phyloP scores from a whole-genome alignment of 2,113 vertebrate species.

The Oriolus oriolus region DNA sequence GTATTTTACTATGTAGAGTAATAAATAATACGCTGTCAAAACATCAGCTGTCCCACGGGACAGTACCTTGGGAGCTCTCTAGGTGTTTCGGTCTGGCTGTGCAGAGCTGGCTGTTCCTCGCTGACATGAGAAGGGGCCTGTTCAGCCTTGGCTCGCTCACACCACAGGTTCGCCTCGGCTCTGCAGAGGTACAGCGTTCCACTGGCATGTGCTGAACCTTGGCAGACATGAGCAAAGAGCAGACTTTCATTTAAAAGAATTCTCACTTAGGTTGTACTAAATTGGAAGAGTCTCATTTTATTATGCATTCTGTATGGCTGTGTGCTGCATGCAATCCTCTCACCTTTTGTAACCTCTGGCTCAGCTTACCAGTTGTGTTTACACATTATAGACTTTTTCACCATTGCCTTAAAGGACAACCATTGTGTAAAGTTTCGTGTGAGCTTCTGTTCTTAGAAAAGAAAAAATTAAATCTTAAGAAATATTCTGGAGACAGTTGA shows the following conservation, averaged over 20 bases:
- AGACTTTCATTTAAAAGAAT: background rate
- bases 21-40: background rate
- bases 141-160: accelerated
- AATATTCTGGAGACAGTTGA: background rate
- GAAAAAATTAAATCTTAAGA: background rate
- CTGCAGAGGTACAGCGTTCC: accelerated
- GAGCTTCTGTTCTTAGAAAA: background rate
- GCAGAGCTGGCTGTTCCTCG: background rate
- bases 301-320: background rate
- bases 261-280: background rate
- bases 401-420: background rate
- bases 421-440: background rate
- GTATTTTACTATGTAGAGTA: background rate
- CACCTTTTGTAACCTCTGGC: background rate
- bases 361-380: background rate
- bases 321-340: background rate
- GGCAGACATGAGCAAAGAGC: background rate
- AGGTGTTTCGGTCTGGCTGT: accelerated
- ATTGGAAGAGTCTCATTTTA: background rate
- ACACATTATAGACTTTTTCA: background rate
- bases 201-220: no score
- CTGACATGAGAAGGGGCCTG: background rate
- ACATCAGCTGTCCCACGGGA: accelerated
- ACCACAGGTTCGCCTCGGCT: background rate
- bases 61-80: background rate